A percentile compares a stretch with the other conserved stretches of the same genome.
Conservation (phyloP, 1,140 invertebrate genomes). For the Aphelenchoides besseyi region DNA sequence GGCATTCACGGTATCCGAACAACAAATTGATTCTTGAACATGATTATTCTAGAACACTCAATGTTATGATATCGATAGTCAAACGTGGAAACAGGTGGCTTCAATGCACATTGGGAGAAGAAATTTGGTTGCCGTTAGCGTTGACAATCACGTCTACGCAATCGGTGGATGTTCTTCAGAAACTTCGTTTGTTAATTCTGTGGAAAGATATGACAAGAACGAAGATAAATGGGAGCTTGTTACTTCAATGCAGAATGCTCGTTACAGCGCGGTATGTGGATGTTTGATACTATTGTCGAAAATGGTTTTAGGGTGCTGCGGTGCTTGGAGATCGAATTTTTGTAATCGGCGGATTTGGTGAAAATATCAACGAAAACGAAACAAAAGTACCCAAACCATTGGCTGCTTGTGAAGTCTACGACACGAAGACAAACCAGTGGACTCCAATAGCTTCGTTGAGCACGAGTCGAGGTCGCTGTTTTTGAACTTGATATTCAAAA, state of each 20-base stretch:
- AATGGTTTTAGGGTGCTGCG: background rate
- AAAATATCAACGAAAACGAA: background rate
- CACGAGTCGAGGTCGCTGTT: background rate
- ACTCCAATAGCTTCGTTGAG: background rate
- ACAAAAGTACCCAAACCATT: background rate
- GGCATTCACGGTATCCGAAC: background rate
- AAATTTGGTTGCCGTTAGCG: background rate
- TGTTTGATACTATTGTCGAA: background rate
- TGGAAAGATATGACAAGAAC: conserved; percentile 8
- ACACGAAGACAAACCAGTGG: background rate
- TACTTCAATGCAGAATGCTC: background rate
- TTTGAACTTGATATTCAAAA: background rate
- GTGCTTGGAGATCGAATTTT: conserved; percentile 1
- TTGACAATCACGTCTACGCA: conserved; percentile 4
- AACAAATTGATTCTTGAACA: background rate
- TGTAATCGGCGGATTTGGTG: conserved; percentile 17
- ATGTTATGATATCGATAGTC: background rate
- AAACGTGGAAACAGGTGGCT: background rate
- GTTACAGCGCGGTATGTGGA: background rate
- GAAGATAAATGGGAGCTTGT: background rate
- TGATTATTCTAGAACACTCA: conserved; percentile 10
- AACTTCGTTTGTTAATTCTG: background rate
- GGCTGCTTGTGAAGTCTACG: background rate
- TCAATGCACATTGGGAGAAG: background rate
- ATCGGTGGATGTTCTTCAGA: conserved; percentile 8